Evolutionary conservation across 2,113 vertebrate genomes (phyloP).

Genomic region (Anoura caudifer): DNA sequence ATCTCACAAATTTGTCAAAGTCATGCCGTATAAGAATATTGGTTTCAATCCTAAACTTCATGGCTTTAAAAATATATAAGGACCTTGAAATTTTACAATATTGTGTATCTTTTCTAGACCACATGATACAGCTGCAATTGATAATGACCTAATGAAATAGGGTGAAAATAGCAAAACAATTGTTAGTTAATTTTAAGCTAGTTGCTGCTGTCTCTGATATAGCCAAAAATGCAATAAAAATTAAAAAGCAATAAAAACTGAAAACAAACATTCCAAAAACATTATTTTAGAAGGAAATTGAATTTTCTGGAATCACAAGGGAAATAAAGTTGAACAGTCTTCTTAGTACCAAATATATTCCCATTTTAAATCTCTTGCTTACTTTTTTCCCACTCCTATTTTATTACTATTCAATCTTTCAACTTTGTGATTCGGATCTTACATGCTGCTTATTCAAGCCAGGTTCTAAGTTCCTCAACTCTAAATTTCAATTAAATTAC

Average conservation of each 20-base stretch:
- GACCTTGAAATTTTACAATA: neutral
- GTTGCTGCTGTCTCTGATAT: neutral
- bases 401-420: neutral
- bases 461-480: neutral
- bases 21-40: neutral
- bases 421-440: neutral
- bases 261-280: neutral
- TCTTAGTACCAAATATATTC: neutral
- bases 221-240: neutral
- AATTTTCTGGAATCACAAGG: neutral
- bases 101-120: neutral
- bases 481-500: conserved; percentile 13
- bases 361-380: neutral
- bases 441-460: neutral
- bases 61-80: neutral
- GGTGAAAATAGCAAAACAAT: neutral
- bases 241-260: neutral
- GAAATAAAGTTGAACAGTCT: neutral
- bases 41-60: neutral
- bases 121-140: neutral
- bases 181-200: neutral
- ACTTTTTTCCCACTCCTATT: neutral
- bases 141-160: neutral
- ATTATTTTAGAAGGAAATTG: neutral
- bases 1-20: neutral